These are phyloP conservation scores for Passerina amoena DNA, from an alignment of 2,113 vertebrate genomes.

Conservation along the genomic window DNA sequence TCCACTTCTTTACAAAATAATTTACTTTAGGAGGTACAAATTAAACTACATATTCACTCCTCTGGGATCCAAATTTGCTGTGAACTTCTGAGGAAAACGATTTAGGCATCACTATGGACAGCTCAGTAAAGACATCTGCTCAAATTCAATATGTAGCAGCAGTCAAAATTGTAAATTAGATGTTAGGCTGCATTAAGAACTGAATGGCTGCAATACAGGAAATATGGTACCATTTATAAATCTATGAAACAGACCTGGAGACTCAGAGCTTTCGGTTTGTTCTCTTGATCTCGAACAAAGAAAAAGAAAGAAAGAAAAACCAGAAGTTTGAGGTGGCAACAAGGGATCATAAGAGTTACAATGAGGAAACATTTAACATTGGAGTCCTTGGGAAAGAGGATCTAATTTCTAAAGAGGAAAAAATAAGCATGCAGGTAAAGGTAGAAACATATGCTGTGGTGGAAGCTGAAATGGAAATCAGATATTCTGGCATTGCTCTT, in stretches of 20 bases:
- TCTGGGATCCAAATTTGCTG: background rate
- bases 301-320: background rate
- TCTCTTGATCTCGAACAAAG: slow-evolving; percentile 37
- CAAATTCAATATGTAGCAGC: slow-evolving; percentile 32
- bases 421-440: background rate
- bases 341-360: background rate
- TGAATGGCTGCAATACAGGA: slow-evolving; percentile 25
- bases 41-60: background rate
- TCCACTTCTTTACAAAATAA: background rate
- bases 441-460: background rate
- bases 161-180: slow-evolving; percentile 63
- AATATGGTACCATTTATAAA: slow-evolving; percentile 55
- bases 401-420: slow-evolving; percentile 33
- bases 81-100: background rate
- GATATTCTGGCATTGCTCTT: background rate
- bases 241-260: slow-evolving; percentile 40
- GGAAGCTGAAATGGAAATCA: background rate
- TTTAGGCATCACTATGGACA: slow-evolving; percentile 4
- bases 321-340: slow-evolving; percentile 11
- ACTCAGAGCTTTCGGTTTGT: slow-evolving; percentile 5
- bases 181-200: slow-evolving; percentile 50
- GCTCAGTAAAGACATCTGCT: slow-evolving; percentile 53
- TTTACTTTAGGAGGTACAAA: background rate
- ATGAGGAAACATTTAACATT: slow-evolving; percentile 23
- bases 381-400: background rate